Conservation (phyloP, 2,888 invertebrate genomes). For the Gandaritis pyraliata region DNA sequence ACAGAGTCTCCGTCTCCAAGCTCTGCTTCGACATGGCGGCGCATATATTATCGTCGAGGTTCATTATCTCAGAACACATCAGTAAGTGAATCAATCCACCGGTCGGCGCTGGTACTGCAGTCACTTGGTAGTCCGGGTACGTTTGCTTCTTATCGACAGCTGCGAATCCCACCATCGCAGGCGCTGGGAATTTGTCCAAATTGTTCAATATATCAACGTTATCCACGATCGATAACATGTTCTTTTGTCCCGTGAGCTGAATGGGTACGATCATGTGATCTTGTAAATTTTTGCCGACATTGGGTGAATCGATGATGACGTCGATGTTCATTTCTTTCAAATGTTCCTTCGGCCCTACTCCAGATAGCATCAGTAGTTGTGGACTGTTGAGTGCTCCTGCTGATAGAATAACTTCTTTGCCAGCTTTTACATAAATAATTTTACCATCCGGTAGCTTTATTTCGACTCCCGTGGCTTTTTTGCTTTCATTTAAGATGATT, state of each 20-base stretch:
- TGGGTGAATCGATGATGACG: slow-evolving; percentile 51
- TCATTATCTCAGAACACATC: slow-evolving; percentile 49
- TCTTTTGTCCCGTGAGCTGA: slow-evolving; percentile 47
- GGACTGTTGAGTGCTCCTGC: slow-evolving; percentile 64
- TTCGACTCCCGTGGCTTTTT: slow-evolving; percentile 55
- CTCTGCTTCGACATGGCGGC: slow-evolving; percentile 42
- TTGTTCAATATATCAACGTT: slow-evolving; percentile 45
- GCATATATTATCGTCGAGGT: slow-evolving; percentile 52
- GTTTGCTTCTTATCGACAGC: slow-evolving; percentile 52
- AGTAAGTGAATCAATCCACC: slow-evolving; percentile 45
- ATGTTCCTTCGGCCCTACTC: slow-evolving; percentile 60
- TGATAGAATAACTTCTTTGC: slow-evolving; percentile 60
- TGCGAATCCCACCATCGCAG: slow-evolving; percentile 52
- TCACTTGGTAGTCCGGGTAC: slow-evolving; percentile 59
- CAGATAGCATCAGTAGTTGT: slow-evolving; percentile 66
- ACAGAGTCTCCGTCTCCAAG: slow-evolving; percentile 47
- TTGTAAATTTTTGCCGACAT: slow-evolving; percentile 62
- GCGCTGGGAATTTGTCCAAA: slow-evolving; percentile 52
- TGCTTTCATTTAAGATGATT: slow-evolving; percentile 50
- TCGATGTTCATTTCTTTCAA: slow-evolving; percentile 52
- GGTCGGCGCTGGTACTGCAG: slow-evolving; percentile 44
- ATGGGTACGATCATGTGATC: slow-evolving; percentile 58
- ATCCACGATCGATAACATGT: slow-evolving; percentile 34
- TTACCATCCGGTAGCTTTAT: slow-evolving; percentile 45
- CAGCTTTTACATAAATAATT: slow-evolving; percentile 45